Evolutionary conservation across 2,797 vertebrate genomes (phyloP).

Genomic region (Taeniopygia guttata): DNA sequence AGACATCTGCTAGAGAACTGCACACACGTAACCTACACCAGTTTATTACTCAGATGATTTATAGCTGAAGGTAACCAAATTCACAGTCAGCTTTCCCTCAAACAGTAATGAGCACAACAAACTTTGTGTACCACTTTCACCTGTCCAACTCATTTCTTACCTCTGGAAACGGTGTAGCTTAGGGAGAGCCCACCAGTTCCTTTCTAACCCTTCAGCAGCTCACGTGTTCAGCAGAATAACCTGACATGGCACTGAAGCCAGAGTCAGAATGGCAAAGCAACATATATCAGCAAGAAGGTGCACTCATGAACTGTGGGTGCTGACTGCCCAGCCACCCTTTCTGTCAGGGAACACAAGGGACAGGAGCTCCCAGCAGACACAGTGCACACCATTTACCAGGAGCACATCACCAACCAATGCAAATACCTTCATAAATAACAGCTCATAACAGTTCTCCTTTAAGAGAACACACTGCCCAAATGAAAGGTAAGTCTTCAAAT

Average conservation of each 20-base stretch:
- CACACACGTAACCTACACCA: background rate
- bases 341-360: background rate
- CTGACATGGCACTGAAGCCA: background rate
- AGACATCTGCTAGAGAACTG: background rate
- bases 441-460: background rate
- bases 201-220: background rate
- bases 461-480: background rate
- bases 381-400: fast-evolving
- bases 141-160: background rate
- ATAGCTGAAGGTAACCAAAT: background rate
- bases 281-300: background rate
- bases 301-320: background rate
- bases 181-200: background rate
- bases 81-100: background rate
- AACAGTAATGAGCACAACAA: background rate
- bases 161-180: background rate
- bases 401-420: fast-evolving
- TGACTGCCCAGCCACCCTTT: background rate
- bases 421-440: background rate
- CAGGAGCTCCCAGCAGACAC: background rate
- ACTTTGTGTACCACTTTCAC: background rate
- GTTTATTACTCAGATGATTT: background rate
- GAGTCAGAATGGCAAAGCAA: background rate
- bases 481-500: background rate
- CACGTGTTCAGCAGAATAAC: background rate